These are phyloP conservation scores for Lophius americanus DNA, from an alignment of 2,797 vertebrate species.

Conservation along the genomic window DNA sequence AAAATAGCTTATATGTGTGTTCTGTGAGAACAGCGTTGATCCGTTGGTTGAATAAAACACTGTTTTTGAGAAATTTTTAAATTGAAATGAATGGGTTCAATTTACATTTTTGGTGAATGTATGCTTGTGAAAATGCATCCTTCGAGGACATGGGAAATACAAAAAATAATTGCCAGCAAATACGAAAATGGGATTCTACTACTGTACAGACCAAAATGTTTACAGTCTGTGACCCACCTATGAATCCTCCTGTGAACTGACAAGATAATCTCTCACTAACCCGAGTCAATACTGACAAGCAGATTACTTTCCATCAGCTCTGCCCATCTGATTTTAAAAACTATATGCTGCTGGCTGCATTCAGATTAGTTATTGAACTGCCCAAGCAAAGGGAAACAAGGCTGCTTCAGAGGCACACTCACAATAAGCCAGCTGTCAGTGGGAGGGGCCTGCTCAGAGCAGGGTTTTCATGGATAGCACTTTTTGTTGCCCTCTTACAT, in stretches of 20 bases:
- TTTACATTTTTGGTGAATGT: neutral
- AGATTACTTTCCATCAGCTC: slow-evolving; percentile 56
- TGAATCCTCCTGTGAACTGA: slow-evolving; percentile 44
- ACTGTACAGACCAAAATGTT: neutral
- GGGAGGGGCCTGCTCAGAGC: slow-evolving; percentile 66
- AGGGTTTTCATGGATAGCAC: slow-evolving; percentile 70
- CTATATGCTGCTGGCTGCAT: slow-evolving; percentile 71
- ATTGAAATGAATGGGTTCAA: neutral
- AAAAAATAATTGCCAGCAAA: neutral
- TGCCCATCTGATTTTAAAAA: slow-evolving; percentile 63
- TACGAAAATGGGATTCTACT: neutral
- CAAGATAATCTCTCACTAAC: slow-evolving; percentile 30
- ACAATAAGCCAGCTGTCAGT: slow-evolving; percentile 82
- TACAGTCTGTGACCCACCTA: slow-evolving; percentile 1
- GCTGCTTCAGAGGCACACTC: slow-evolving; percentile 66
- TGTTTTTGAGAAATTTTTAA: neutral
- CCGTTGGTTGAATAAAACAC: neutral
- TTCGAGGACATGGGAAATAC: neutral
- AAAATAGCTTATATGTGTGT: neutral
- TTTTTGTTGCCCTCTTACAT: slow-evolving; percentile 58
- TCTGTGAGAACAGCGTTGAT: neutral
- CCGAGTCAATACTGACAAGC: slow-evolving; percentile 32
- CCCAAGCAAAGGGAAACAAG: slow-evolving; percentile 73
- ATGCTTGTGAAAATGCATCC: neutral
- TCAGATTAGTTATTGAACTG: slow-evolving; percentile 83